Percentiles rank a stretch among this genome's conserved stretches.
Evolutionary conservation across 2,797 vertebrate species (phyloP).

Genomic region (Melanitta fusca): DNA sequence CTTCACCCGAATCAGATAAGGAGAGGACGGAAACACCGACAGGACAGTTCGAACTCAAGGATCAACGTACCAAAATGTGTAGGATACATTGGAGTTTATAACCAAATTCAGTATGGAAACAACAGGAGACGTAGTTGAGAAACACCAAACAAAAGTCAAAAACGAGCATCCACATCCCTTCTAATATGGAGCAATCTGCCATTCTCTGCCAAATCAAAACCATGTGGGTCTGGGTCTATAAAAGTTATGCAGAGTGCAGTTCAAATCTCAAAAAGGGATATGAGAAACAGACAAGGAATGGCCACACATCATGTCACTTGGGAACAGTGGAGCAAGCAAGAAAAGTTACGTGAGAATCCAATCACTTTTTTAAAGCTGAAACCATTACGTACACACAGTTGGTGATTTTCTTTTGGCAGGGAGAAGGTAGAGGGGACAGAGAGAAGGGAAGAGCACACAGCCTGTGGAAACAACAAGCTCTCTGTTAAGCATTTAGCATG

Average conservation of each 20-base stretch:
- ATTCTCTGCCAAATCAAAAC: constrained; percentile 37
- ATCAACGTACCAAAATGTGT: not conserved
- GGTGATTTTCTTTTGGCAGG: not conserved
- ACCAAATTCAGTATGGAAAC: not conserved
- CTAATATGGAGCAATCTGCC: not conserved
- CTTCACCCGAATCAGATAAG: not conserved
- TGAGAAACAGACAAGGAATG: constrained; percentile 27
- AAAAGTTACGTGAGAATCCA: not conserved
- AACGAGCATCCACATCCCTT: not conserved
- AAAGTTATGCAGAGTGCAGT: constrained; percentile 9
- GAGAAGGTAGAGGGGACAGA: not conserved
- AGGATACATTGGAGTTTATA: not conserved
- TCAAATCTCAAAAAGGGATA: constrained; percentile 19
- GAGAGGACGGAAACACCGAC: not conserved
- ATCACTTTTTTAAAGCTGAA: not conserved
- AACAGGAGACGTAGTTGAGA: not conserved
- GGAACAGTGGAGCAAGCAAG: not conserved
- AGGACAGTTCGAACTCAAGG: not conserved
- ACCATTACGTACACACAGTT: not conserved
- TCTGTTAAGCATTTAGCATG: not conserved
- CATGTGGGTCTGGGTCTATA: constrained; percentile 9
- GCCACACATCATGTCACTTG: not conserved
- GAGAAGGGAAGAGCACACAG: not conserved
- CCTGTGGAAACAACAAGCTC: not conserved
- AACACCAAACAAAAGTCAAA: not conserved